A percentile compares a stretch with the other conserved stretches of the same genome.
phyloP scores from a whole-genome alignment of 2,797 vertebrate species.

The Muscicapa striata region DNA sequence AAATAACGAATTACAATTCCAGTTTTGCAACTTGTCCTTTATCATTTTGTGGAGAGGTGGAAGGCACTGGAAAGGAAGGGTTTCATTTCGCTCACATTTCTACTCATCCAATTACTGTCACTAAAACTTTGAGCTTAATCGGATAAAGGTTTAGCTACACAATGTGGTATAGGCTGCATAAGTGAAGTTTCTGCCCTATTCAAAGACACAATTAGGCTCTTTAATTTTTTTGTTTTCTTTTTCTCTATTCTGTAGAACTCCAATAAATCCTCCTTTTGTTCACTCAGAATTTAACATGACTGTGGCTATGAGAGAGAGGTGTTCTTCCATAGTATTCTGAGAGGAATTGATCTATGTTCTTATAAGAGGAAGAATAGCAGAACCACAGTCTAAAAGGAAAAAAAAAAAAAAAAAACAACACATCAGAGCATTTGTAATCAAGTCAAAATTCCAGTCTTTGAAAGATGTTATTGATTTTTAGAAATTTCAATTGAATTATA shows the following conservation, averaged over 20 bases:
- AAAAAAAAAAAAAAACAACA: no score
- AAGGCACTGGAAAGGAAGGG: neutral
- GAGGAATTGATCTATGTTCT: neutral
- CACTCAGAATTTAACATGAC: neutral
- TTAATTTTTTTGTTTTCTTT: neutral
- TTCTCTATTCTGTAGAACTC: neutral
- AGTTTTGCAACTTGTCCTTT: neutral
- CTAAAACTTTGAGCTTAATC: neutral
- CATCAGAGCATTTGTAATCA: neutral
- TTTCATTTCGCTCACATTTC: neutral
- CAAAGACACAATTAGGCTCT: neutral
- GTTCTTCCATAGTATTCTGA: neutral
- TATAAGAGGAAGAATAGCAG: neutral
- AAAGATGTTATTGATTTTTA: neutral
- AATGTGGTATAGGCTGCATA: neutral
- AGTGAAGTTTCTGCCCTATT: neutral
- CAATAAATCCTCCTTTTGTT: slow-evolving; percentile 42
- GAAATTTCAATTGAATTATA: neutral
- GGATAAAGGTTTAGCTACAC: neutral
- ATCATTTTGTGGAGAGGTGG: neutral
- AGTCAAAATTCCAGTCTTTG: neutral
- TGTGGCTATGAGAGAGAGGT: neutral
- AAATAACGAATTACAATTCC: neutral
- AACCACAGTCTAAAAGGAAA: neutral
- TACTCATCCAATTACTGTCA: neutral